Base-by-base conservation (phyloP, 2,113 vertebrate genomes). In the Holacanthus passer region DNA sequence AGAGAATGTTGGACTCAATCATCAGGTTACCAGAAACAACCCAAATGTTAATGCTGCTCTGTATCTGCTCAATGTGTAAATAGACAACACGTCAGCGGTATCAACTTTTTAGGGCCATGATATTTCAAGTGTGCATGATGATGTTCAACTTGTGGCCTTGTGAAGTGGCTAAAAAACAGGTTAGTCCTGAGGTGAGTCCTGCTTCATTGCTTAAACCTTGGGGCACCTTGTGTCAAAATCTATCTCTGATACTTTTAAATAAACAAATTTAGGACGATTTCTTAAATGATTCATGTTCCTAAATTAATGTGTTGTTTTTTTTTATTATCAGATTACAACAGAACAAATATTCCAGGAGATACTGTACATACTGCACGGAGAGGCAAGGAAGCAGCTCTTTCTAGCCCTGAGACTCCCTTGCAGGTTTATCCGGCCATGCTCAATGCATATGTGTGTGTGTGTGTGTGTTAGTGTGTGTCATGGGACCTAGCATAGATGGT, bases 401-500 rank as follows among this genome's bases (percentile, higher is more conserved):
- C 9, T 37, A 47, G 39, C 59, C 50, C n/a, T 19, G 43, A 62
- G 43, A 43, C 77, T 60, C 35, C 29, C 24, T 22, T n/a, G 17
- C 19, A 58, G 58, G 4, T 63, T 63, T 73, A 64, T 66, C 0
- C 0, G 0, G 20, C 29, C 41, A 43, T 71, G 39, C 67, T 80
- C 35, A 10, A 35, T 81, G 59, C 20, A 29, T 32, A 29, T 32
- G 16, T 64, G 35, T 47, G 64, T 68, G 64, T 69, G 56, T 67
- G 71, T 47, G 35, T 73, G 73, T 47, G 59, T 77, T 37, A 58
- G 74, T 29, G 69, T 82, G 47, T 66, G 66, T 78, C 73, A 53
- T 22, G 83, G 77, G 88, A 86, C n/a, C 47, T 39, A 55, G 73
- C 56, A 79, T 65, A 79, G 69, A 86, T 85, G 87, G 87, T 88